A percentile compares a stretch with the other conserved stretches of the same genome.
phyloP scores from a whole-genome alignment of 2,888 invertebrate species.

The Mythimna vitellina region DNA sequence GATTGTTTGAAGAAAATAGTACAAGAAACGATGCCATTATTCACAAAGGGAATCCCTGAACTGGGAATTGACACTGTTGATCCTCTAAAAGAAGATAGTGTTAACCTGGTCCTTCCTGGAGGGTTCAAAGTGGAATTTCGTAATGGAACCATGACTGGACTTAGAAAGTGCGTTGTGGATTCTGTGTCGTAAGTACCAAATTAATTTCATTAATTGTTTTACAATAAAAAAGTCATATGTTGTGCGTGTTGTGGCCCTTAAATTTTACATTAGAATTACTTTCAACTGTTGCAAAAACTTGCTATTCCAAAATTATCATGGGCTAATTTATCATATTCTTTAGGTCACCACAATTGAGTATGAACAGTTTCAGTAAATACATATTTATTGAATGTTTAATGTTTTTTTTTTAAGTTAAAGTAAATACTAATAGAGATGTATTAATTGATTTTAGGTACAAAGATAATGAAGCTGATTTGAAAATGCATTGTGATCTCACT shows the following conservation, averaged over 20 bases:
- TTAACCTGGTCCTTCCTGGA: conserved; percentile 75
- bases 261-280: neutral
- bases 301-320: too few relatives aligned
- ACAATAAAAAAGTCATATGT: too few relatives aligned
- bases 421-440: neutral
- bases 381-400: too few relatives aligned
- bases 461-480: conserved; percentile 67
- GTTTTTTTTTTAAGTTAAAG: neutral
- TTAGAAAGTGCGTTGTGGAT: conserved; percentile 80
- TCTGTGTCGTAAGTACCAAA: conserved; percentile 71
- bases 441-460: conserved; percentile 68
- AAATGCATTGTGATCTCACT: conserved; percentile 74
- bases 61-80: conserved; percentile 74
- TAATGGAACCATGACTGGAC: conserved; percentile 77
- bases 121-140: conserved; percentile 74
- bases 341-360: too few relatives aligned
- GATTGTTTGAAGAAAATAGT: conserved; percentile 78
- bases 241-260: too few relatives aligned
- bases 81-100: conserved; percentile 70
- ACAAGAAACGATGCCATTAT: conserved; percentile 76
- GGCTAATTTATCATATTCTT: neutral
- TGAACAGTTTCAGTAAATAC: neutral
- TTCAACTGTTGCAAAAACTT: too few relatives aligned
- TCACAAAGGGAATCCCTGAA: conserved; percentile 77
- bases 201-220: neutral